Percentiles rank a stretch among this genome's conserved stretches.
phyloP scores from a whole-genome alignment of 2,113 vertebrate genomes.

The Zapus hudsonius region DNA sequence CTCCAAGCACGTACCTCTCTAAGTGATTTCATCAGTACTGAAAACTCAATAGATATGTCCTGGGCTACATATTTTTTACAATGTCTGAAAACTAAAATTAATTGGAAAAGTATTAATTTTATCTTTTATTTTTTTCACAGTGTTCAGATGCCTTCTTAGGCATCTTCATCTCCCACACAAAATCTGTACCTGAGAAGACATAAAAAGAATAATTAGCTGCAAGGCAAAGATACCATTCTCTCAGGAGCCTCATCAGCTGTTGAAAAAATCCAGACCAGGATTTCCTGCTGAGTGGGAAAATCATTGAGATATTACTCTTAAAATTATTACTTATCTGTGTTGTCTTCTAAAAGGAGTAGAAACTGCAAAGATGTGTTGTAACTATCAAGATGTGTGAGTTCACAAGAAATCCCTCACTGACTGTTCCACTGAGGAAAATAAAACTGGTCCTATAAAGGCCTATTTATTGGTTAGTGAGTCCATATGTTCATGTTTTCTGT shows the following conservation, averaged over 20 bases:
- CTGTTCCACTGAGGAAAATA: not conserved
- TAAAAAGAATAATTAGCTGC: slow-evolving; percentile 62
- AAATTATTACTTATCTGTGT: slow-evolving; percentile 68
- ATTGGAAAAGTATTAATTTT: slow-evolving; percentile 51
- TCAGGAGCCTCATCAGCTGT: slow-evolving; percentile 59
- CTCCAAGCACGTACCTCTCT: slow-evolving; percentile 30
- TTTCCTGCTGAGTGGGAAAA: slow-evolving; percentile 64
- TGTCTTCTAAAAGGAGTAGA: slow-evolving; percentile 5
- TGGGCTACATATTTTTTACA: slow-evolving; percentile 49
- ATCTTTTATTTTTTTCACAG: slow-evolving; percentile 67
- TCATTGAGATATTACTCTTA: slow-evolving; percentile 73
- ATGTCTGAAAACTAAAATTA: slow-evolving; percentile 64
- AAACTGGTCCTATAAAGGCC: slow-evolving; percentile 42
- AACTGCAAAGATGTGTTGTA: not conserved
- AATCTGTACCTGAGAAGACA: slow-evolving; percentile 54
- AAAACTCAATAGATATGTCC: slow-evolving; percentile 39
- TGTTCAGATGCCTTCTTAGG: slow-evolving; percentile 58
- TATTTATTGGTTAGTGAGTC: slow-evolving; percentile 48
- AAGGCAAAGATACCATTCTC: not conserved
- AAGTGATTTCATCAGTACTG: slow-evolving; percentile 60
- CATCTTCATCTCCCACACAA: slow-evolving; percentile 59
- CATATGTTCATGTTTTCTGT: not conserved
- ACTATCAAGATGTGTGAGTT: slow-evolving; percentile 42
- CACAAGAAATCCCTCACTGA: not conserved
- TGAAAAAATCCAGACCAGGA: slow-evolving; percentile 59